Evolutionary conservation across 2,888 invertebrate genomes (phyloP).

Genomic region (Clivina fossor): DNA sequence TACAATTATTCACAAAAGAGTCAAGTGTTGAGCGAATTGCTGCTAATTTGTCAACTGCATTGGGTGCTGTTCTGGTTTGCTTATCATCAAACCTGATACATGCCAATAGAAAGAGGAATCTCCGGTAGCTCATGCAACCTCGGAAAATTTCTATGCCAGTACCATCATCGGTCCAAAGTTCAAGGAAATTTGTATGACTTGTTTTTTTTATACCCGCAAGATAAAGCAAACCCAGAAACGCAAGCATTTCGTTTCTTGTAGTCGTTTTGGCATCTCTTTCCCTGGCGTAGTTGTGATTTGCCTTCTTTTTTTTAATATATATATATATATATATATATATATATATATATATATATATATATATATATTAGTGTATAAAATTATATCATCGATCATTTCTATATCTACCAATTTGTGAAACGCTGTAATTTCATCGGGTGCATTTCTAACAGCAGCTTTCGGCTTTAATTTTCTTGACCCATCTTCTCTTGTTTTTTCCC

Average conservation of each 20-base stretch:
- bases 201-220: constrained; percentile 38
- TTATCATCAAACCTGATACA: too few relatives aligned
- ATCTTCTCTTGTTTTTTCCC: constrained; percentile 7
- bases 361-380: too few relatives aligned
- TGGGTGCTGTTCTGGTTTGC: too few relatives aligned
- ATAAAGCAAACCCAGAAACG: constrained; percentile 38
- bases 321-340: too few relatives aligned
- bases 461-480: constrained; percentile 2
- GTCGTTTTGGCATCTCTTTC: background rate
- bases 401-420: too few relatives aligned
- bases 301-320: too few relatives aligned
- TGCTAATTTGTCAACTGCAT: constrained; percentile 20
- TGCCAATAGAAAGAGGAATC: too few relatives aligned
- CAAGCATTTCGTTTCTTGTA: constrained; percentile 32
- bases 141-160: constrained; percentile 40
- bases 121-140: constrained; percentile 37
- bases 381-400: too few relatives aligned
- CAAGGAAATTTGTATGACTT: constrained; percentile 40
- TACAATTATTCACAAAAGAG: constrained; percentile 16
- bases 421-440: too few relatives aligned
- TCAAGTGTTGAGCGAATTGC: constrained; percentile 13
- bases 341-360: too few relatives aligned
- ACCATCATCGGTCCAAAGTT: constrained; percentile 39
- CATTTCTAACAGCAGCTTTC: too few relatives aligned
- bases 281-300: too few relatives aligned